Percentiles rank a stretch among this genome's conserved stretches.
Evolutionary conservation across 2,888 invertebrate genomes (phyloP).

Genomic region (Oegoconia quadripuncta): DNA sequence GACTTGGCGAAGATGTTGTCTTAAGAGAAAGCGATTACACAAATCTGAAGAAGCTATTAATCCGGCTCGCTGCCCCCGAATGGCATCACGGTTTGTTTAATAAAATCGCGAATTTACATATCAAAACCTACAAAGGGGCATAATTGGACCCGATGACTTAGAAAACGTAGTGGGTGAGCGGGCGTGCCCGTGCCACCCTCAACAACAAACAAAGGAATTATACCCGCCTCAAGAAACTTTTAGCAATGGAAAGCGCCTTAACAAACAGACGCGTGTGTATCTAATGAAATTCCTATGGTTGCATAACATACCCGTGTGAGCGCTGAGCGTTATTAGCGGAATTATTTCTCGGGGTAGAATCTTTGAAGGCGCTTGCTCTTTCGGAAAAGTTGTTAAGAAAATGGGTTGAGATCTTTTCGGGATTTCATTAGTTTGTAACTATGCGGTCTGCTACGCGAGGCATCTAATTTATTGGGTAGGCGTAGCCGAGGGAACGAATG

Average conservation of each 20-base stretch:
- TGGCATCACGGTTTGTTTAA: conserved; percentile 79
- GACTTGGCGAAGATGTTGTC: conserved; percentile 66
- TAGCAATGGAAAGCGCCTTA: conserved; percentile 80
- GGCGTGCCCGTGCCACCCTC: conserved; percentile 67
- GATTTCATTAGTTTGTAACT: conserved; percentile 78
- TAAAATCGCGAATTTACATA: conserved; percentile 80
- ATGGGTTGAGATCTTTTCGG: conserved; percentile 77
- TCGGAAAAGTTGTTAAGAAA: conserved; percentile 79
- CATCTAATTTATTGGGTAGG: conserved; percentile 77
- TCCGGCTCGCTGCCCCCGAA: conserved; percentile 76
- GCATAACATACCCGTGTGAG: conserved; percentile 76
- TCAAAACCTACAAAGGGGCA: conserved; percentile 80
- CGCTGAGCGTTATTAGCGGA: conserved; percentile 73
- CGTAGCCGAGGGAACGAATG: conserved; percentile 76
- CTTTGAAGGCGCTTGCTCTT: conserved; percentile 78
- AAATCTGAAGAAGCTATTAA: conserved; percentile 79
- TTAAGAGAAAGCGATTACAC: conserved; percentile 79
- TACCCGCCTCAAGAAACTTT: conserved; percentile 80
- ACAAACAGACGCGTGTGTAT: conserved; percentile 79
- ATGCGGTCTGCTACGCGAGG: conserved; percentile 71
- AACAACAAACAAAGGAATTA: conserved; percentile 79
- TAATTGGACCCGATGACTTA: conserved; percentile 80
- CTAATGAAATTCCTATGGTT: conserved; percentile 80
- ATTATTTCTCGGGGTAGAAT: conserved; percentile 75
- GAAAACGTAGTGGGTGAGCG: conserved; percentile 75